Percentiles rank a stretch among this genome's conserved stretches.
Evolutionary conservation across 2,888 invertebrate genomes (phyloP).

Genomic region (Scrobipalpa costella): DNA sequence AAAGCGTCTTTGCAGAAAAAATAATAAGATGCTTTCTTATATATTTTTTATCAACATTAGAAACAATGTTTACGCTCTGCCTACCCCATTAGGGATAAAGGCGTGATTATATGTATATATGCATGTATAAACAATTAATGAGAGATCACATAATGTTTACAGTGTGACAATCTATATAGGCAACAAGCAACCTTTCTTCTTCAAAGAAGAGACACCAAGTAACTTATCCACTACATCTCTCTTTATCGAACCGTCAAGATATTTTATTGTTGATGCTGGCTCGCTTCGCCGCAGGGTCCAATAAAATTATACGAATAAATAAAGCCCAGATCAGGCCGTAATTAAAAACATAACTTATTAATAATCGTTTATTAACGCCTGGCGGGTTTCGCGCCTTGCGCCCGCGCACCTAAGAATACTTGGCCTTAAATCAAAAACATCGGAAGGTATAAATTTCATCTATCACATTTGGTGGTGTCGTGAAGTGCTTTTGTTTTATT

Average conservation of each 20-base stretch:
- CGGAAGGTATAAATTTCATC: slow-evolving; percentile 39
- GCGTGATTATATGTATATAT: too few relatives aligned
- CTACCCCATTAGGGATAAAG: too few relatives aligned
- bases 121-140: too few relatives aligned
- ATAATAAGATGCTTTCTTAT: too few relatives aligned
- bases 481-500: neutral
- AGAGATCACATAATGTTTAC: too few relatives aligned
- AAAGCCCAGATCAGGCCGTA: slow-evolving; percentile 70
- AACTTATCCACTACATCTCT: neutral
- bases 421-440: slow-evolving; percentile 37
- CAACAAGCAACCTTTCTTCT: neutral
- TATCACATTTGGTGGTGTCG: slow-evolving; percentile 30
- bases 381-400: slow-evolving; percentile 72
- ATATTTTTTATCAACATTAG: too few relatives aligned
- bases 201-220: neutral
- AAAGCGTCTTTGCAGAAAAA: too few relatives aligned
- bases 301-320: slow-evolving; percentile 80
- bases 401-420: slow-evolving; percentile 27
- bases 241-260: slow-evolving; percentile 35
- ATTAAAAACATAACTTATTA: slow-evolving; percentile 81
- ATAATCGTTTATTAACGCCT: slow-evolving; percentile 77
- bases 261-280: slow-evolving; percentile 68
- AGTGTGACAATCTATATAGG: too few relatives aligned
- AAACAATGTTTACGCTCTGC: too few relatives aligned
- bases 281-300: slow-evolving; percentile 70